Evolutionary conservation across 2,797 vertebrate genomes (phyloP).

Genomic region (Sphenodon punctatus): DNA sequence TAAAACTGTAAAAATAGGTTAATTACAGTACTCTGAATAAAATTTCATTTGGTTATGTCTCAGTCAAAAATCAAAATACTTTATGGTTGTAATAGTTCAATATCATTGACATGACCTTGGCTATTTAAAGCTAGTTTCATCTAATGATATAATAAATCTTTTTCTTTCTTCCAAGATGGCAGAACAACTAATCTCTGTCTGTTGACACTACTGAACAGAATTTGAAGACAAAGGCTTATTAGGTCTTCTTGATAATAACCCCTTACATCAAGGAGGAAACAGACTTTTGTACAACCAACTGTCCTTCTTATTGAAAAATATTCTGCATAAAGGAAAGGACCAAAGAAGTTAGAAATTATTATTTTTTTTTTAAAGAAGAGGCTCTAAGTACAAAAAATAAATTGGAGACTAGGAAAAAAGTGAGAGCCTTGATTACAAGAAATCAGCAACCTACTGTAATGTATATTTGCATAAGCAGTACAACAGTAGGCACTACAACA

Average conservation of each 20-base stretch:
- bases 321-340: constrained; percentile 62
- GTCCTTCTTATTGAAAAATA: constrained; percentile 69
- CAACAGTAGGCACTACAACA: background rate
- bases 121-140: background rate
- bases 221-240: constrained; percentile 64
- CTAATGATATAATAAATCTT: background rate
- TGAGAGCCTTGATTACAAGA: background rate
- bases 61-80: background rate
- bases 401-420: background rate
- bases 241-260: constrained; percentile 72
- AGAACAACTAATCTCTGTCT: background rate
- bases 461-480: background rate
- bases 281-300: constrained; percentile 55
- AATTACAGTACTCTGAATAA: background rate
- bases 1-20: background rate
- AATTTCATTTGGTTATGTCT: background rate
- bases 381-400: background rate
- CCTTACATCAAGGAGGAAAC: constrained; percentile 68
- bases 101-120: background rate
- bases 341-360: too few relatives aligned
- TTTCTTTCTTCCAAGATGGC: background rate
- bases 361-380: background rate
- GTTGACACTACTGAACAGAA: constrained; percentile 4
- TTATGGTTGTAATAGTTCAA: background rate
- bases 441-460: background rate